phyloP scores from a whole-genome alignment of 1,140 invertebrate genomes.

The Caenorhabditis tropicalis region DNA sequence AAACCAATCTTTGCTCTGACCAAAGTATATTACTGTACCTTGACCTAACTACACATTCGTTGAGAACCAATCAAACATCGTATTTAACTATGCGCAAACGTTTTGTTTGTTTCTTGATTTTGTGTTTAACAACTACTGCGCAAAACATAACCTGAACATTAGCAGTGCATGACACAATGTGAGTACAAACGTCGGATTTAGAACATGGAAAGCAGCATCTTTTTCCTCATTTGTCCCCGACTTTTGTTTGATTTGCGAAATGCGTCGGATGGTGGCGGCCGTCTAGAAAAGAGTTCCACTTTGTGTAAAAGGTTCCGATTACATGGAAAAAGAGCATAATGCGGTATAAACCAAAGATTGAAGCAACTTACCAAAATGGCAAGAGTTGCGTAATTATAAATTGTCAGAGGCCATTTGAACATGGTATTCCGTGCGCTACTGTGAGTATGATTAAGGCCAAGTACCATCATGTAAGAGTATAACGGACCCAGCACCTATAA shows the following conservation, averaged over 20 bases:
- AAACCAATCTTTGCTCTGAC: background rate
- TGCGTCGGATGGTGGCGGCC: slow-evolving; percentile 37
- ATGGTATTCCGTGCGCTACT: slow-evolving; percentile 15
- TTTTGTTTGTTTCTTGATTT: background rate
- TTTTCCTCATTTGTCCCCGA: background rate
- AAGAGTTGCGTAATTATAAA: slow-evolving; percentile 47
- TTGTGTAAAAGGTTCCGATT: background rate
- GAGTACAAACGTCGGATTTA: slow-evolving; percentile 48
- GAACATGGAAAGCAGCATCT: slow-evolving; percentile 40
- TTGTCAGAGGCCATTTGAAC: slow-evolving; percentile 28
- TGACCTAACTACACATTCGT: background rate
- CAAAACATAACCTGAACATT: slow-evolving; percentile 42
- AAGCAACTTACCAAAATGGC: slow-evolving; percentile 30
- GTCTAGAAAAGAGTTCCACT: slow-evolving; percentile 36
- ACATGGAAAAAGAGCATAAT: background rate
- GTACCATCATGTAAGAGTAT: slow-evolving; percentile 51
- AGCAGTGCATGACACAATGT: slow-evolving; percentile 50
- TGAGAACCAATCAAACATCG: background rate
- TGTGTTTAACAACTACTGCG: background rate
- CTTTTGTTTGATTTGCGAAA: slow-evolving; percentile 49
- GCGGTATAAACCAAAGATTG: background rate
- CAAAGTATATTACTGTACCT: background rate
- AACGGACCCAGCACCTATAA: slow-evolving; percentile 40
- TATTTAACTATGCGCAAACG: background rate
- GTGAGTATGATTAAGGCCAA: slow-evolving; percentile 47